Conservation (phyloP, 1,140 invertebrate genomes). For the Ceratina calcarata region DNA sequence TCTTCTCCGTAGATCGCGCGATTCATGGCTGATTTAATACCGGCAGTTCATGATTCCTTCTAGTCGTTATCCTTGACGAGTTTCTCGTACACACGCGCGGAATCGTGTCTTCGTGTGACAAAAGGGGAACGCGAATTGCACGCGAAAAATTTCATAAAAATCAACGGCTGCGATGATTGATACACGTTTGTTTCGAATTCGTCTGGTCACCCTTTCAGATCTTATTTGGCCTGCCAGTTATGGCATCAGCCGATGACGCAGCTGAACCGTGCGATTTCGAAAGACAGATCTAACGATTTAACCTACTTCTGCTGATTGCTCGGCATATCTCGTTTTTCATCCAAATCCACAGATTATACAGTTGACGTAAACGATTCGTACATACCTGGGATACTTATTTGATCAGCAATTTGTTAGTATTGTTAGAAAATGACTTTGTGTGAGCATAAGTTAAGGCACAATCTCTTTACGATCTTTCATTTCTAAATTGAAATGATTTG, state of each 20-base stretch:
- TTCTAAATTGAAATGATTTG: too few species aligned
- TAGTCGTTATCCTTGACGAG: slow-evolving; percentile 43
- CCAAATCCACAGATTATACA: neutral
- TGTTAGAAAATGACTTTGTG: too few species aligned
- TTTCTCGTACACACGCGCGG: slow-evolving; percentile 36
- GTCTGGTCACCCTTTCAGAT: slow-evolving; percentile 20
- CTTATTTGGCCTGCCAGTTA: neutral
- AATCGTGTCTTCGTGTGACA: slow-evolving; percentile 28
- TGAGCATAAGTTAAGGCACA: too few species aligned
- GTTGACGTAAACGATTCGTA: neutral
- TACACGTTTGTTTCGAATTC: slow-evolving; percentile 43
- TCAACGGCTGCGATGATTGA: slow-evolving; percentile 8
- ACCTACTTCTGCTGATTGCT: neutral
- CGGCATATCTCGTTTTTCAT: slow-evolving; percentile 1
- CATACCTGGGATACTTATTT: neutral
- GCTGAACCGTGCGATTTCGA: slow-evolving; percentile 25
- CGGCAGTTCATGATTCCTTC: slow-evolving; percentile 17
- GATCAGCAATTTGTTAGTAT: neutral
- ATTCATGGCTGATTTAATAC: neutral
- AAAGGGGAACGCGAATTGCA: slow-evolving; percentile 23
- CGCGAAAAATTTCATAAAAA: slow-evolving; percentile 30
- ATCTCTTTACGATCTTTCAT: too few species aligned
- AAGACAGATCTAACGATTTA: neutral
- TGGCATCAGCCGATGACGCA: slow-evolving; percentile 17
- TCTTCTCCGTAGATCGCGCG: neutral